phyloP scores from a whole-genome alignment of 53 echinoderm and acorn worm genomes.

The Arbacia lixula region DNA sequence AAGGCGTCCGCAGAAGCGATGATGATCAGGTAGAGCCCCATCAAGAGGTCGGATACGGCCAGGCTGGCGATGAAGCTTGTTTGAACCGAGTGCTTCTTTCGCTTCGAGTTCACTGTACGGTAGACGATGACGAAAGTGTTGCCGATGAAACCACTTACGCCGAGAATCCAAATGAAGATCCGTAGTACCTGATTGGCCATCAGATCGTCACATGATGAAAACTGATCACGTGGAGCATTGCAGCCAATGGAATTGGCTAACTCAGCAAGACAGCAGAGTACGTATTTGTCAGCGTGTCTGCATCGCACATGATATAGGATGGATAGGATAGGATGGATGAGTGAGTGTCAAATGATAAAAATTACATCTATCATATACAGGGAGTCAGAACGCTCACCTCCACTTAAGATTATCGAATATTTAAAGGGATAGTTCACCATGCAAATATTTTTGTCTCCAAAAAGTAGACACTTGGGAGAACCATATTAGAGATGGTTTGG shows the following conservation, averaged over 20 bases:
- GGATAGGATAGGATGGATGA: too few species aligned
- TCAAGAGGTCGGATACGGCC: constrained; percentile 55
- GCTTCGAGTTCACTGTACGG: not conserved
- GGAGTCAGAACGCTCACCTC: too few species aligned
- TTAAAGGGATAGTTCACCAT: too few species aligned
- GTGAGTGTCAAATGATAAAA: too few species aligned
- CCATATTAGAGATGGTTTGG: too few species aligned
- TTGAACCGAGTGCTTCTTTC: constrained; percentile 13
- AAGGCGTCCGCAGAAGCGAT: constrained; percentile 53
- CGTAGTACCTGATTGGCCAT: constrained; percentile 44
- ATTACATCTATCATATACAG: too few species aligned
- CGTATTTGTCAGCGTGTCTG: constrained; percentile 42
- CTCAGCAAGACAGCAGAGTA: constrained; percentile 45
- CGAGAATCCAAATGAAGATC: constrained; percentile 59
- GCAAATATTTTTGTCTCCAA: too few species aligned
- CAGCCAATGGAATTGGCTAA: constrained; percentile 13
- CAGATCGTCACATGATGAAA: constrained; percentile 57
- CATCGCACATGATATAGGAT: too few species aligned
- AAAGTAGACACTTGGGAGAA: too few species aligned
- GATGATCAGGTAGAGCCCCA: constrained; percentile 63
- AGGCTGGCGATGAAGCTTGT: constrained; percentile 58
- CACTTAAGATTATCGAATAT: too few species aligned
- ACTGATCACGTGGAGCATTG: constrained; percentile 53
- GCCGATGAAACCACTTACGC: constrained; percentile 53
- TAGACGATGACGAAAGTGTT: constrained; percentile 48